Base-by-base conservation (phyloP, 53 echinoderm and acorn worm genomes). In the Arbacia lixula region DNA sequence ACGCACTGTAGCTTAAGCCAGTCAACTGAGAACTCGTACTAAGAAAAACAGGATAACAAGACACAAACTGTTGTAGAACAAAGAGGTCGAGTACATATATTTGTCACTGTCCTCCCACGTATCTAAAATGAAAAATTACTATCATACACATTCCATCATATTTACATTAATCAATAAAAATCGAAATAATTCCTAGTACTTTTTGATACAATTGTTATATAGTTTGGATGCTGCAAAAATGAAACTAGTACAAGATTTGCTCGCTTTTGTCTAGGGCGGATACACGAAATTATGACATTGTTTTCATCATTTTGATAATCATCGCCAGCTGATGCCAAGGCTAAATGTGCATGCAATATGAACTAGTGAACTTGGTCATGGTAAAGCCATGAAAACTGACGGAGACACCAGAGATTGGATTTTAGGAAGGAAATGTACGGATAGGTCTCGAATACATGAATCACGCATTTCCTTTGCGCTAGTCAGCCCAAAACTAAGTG, bases 381-480 rank as follows among this genome's bases (percentile, higher is more conserved):
- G 12, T 8, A 38, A 37, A 37, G 66, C 22, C 14, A 66, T 66
- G 66, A 24, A 2, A 66, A 37, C 3, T 37, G 9, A 66, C 38
- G 38, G 11, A 62, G 38, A 38, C 63, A 32, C 33, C 3, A 63
- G 36, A 66, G 66, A 37, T n/a, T 37, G 66, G 36, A 36, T 22
- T n/a, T 6, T 17, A n/a, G 53, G 75, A 75, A 75, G 54, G 75
- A 71, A 71, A 46, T 28, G 16, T 17, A 71, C 29, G 3, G 26
- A 26, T 29, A 40, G 28, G 41, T 71, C 29, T 71, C 71, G 71
- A 71, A 71, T 71, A 25, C 46, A 71, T 46, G 71, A 71, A 71
- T 71, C 50, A 71, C 71, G 71, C 71, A 71, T 71, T 71, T 71
- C 71, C 71, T 71, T 27, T 26, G n/a, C n/a, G n/a, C n/a, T n/a